Evolutionary conservation across 2,113 vertebrate species (phyloP), one percentile per base, ranked within the genome.

Genomic region (Globicephala melas): DNA sequence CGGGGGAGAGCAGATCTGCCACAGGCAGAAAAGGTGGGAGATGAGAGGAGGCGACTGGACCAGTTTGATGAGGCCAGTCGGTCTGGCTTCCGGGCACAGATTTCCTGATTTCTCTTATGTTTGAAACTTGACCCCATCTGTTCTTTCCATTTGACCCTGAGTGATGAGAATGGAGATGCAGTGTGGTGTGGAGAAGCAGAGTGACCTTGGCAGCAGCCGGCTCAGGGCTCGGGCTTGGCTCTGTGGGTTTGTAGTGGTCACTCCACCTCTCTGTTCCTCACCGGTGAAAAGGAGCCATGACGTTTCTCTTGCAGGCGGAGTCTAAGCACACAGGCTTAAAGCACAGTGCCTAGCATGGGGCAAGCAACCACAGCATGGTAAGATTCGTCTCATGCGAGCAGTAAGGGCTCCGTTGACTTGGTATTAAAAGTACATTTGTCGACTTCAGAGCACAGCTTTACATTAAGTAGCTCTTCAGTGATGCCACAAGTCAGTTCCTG

Each of bases 1-100:
- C 11, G 58, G 63, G 80, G 96, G 95, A 67, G 81, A 83, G 79
- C 50, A 84, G 67, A 79, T 8, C 5, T 96, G 41, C 68, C 84
- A 3, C 93, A 70, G 53, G 53, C 77, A 55, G 73, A 83, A 62
- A 94, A 25, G 68, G 93, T 9, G 0, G 60, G 96, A 98, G 97
- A 97, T 26, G 44, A 96, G 82, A 85, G 82, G 60, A 81, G 80
- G 85, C 94, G 95, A 95, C 88, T 2, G 41, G 63, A 81, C 89
- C 84, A 77, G 63, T 6, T 86, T 85, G 70, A 94, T 21, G 84
- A 97, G 94, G 88, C 67, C 85, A 26, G 83, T 5, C 84, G 7
- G 90, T 21, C 71, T 89, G 91, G 93, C 95, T 98, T 98, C 98
- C 95, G 95, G 97, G 97, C 90, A 73, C 44, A 83, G 97, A 92